Conservation (phyloP, 2,888 invertebrate species). For the Cyclophora albipunctata region DNA sequence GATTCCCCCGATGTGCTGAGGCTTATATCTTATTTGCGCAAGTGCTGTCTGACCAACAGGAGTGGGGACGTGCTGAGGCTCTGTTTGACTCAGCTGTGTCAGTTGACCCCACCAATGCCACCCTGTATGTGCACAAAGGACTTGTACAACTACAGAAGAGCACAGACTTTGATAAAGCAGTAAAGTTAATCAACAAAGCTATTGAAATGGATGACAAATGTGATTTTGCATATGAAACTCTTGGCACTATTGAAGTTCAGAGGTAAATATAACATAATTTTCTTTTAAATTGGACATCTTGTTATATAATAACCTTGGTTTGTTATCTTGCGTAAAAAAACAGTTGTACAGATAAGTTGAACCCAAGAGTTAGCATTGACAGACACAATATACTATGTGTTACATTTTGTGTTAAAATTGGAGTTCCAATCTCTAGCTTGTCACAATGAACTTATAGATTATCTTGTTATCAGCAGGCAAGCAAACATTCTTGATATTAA, state of each 20-base stretch:
- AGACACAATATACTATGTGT: not conserved
- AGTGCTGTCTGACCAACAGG: slow-evolving; percentile 89
- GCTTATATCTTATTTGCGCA: slow-evolving; percentile 93
- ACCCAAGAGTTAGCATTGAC: not conserved
- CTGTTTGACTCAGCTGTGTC: slow-evolving; percentile 87
- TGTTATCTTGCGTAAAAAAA: no score
- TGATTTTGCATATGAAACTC: slow-evolving; percentile 95
- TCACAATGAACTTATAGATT: not conserved
- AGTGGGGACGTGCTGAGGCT: slow-evolving; percentile 87
- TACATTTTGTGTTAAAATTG: not conserved
- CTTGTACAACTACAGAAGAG: slow-evolving; percentile 89
- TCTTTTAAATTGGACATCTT: slow-evolving; percentile 1
- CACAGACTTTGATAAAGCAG: slow-evolving; percentile 86
- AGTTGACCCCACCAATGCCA: slow-evolving; percentile 89
- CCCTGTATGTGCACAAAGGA: slow-evolving; percentile 90
- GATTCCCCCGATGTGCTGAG: slow-evolving; percentile 90
- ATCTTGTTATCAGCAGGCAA: slow-evolving; percentile 17
- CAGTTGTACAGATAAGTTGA: no score
- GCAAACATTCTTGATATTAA: slow-evolving; percentile 19
- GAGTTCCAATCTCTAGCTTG: not conserved
- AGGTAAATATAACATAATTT: slow-evolving; percentile 61
- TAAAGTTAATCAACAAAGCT: slow-evolving; percentile 85
- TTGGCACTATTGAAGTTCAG: slow-evolving; percentile 96
- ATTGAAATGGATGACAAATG: slow-evolving; percentile 93
- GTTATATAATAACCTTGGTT: not conserved